These are phyloP conservation scores for Drosophila insularis DNA, from an alignment of 1,140 invertebrate species.

Conservation along the genomic window DNA sequence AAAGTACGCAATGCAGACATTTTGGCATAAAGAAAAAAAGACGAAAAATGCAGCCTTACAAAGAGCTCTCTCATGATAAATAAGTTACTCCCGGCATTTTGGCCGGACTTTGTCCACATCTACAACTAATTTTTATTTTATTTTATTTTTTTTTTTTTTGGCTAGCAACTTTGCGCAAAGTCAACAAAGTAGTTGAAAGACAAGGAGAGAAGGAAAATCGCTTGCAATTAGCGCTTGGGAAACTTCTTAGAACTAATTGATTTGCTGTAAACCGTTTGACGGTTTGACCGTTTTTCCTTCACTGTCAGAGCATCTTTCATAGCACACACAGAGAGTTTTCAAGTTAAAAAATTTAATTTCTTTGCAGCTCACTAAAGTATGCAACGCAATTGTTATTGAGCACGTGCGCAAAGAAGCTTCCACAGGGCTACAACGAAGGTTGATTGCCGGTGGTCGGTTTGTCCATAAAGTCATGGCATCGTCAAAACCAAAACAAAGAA, in stretches of 20 bases:
- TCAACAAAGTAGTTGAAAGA: conserved; percentile 62
- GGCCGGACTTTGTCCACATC: conserved; percentile 58
- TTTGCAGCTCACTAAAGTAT: conserved; percentile 63
- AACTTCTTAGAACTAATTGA: conserved; percentile 77
- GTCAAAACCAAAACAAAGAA: conserved; percentile 76
- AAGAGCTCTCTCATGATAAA: conserved; percentile 71
- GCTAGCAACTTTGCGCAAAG: conserved; percentile 54
- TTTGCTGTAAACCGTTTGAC: conserved; percentile 78
- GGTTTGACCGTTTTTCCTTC: conserved; percentile 43
- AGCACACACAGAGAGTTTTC: not conserved
- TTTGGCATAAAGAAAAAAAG: conserved; percentile 36
- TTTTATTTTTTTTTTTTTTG: conserved; percentile 48
- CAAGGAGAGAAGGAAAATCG: conserved; percentile 41
- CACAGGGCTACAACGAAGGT: conserved; percentile 4
- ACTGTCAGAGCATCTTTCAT: not conserved
- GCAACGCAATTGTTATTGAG: conserved; percentile 78
- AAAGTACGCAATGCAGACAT: conserved; percentile 72
- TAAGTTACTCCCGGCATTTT: conserved; percentile 44
- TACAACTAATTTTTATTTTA: conserved; percentile 74
- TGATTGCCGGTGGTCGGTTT: not conserved
- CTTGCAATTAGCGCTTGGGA: conserved; percentile 72
- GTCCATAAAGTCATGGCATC: conserved; percentile 46
- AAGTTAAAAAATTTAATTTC: conserved; percentile 70
- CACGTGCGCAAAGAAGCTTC: conserved; percentile 47
- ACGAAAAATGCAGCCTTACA: conserved; percentile 41